These are phyloP conservation scores for Watsonalla cultraria DNA, from an alignment of 2,888 invertebrate genomes.

Conservation along the genomic window DNA sequence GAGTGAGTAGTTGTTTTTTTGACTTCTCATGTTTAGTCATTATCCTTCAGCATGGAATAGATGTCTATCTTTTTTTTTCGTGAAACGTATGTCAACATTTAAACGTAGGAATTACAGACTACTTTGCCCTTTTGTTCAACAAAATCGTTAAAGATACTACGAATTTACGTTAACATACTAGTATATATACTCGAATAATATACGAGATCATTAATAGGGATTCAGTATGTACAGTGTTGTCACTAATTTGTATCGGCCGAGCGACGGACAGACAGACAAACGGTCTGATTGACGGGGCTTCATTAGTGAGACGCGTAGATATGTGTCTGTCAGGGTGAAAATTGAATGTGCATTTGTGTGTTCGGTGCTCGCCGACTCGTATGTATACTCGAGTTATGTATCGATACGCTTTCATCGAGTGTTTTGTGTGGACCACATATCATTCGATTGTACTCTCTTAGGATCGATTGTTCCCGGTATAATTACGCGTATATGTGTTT, in stretches of 20 bases:
- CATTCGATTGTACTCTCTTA: neutral
- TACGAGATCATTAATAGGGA: conserved; percentile 55
- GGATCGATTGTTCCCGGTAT: neutral
- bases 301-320: conserved; percentile 44
- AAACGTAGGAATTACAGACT: too few relatives aligned
- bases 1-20: too few relatives aligned
- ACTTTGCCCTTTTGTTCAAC: too few relatives aligned
- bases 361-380: neutral
- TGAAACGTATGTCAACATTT: too few relatives aligned
- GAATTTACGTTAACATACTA: too few relatives aligned
- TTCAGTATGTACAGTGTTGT: conserved; percentile 39
- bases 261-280: conserved; percentile 53
- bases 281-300: conserved; percentile 64
- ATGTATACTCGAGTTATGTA: neutral
- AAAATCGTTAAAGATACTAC: too few relatives aligned
- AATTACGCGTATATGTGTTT: too few relatives aligned
- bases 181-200: conserved; percentile 16
- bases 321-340: conserved; percentile 3
- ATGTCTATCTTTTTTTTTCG: too few relatives aligned
- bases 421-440: neutral
- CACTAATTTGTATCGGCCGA: conserved; percentile 58
- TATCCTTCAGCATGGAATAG: too few relatives aligned
- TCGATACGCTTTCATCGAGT: neutral
- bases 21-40: too few relatives aligned
- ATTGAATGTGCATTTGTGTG: conserved; percentile 4